Evolutionary conservation across 2,888 invertebrate genomes (phyloP), one percentile per base, ranked within the genome.

Genomic region (Cataglyphis livida): DNA sequence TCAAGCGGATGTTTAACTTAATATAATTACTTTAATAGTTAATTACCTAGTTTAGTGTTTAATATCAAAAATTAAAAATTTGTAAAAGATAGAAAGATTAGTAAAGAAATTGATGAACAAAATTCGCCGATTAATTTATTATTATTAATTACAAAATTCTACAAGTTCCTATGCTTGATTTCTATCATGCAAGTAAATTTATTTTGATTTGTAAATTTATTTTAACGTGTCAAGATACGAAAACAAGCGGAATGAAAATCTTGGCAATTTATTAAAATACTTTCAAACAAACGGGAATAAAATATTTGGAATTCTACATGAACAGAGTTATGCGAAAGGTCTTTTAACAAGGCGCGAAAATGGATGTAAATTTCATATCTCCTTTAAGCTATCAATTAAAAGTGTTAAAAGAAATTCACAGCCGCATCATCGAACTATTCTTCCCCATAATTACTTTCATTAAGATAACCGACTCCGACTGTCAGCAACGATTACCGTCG

Each of bases 381-480:
- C 59, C 59, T 78, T 71, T 73, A 64, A 28, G 28, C 10, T 15
- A 28, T 12, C 51, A 38, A 51, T 81, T 76, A 81, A 78, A 62
- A 81, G 32, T 12, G 41, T 28, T 64, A 51, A 38, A 81, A 81
- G 51, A 81, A 81, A 64, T 61, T 81, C 75, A 75, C 61, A 9
- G 70, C 35, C 28, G n/a, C 51, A 28, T 64, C 25, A 38, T 48
- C 25, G 38, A 38, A 12, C 32, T 38, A 75, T 64, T 64, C 21
- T 28, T 62, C 62, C n/a, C 51, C 35, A 38, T 54, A 51, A 76
- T 76, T 51, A 62, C 73, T 61, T 68, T 79, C 44, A 71, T 79
- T 79, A 48, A 25, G 18, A 44, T 25, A 61, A 71, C 59, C 44
- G 41, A 59, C 18, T 71, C 57, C 54, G n/a, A 21, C 32, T 71